Evolutionary conservation across 2,113 vertebrate species (phyloP), one percentile per base, ranked within the genome.

Genomic region (Rhizomys pruinosus): DNA sequence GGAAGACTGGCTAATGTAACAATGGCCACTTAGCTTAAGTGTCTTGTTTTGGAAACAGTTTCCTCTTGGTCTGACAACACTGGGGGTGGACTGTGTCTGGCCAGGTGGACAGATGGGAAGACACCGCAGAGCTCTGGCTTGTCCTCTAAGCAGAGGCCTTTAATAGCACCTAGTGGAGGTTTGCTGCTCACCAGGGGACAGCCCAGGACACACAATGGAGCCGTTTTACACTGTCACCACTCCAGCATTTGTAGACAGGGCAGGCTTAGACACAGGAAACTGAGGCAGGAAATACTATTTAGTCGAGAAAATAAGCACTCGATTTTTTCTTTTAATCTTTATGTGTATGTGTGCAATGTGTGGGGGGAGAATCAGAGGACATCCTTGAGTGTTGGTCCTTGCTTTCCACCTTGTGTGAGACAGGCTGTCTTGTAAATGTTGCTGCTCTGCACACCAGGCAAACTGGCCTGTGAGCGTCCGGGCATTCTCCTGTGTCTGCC

Each of bases 21-120:
- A 95, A 23, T 69, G 80, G 78, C 86, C 85, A 80, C 94, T 95
- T 94, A 94, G 69, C 82, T 71, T 92, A 95, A 97, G 92, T 96
- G 90, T 77, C 78, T 93, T 94, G 88, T 96, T 96, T 94, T 92
- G 90, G 64, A 78, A 86, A 71, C 81, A 94, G 37, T 55, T 95
- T 96, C 96, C 92, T 96, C 90, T 66, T 92, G 81, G 79, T 57
- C 19, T 4, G 34, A 80, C 64, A 90, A 59, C 59, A 68, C 11
- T 0, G 17, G 69, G n/a, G 64, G 88, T 84, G 90, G 90, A 76
- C 15, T 9, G 69, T 77, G 34, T 66, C 52, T 34, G 32, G 69
- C 37, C 69, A 77, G 85, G 85, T 11, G 27, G 68, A 61, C 42
- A 17, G 0, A 1, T 55, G 37, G 32, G 47, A 72, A 68, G 64